phyloP scores from a whole-genome alignment of 2,888 invertebrate genomes.

The Cataglyphis albicans region DNA sequence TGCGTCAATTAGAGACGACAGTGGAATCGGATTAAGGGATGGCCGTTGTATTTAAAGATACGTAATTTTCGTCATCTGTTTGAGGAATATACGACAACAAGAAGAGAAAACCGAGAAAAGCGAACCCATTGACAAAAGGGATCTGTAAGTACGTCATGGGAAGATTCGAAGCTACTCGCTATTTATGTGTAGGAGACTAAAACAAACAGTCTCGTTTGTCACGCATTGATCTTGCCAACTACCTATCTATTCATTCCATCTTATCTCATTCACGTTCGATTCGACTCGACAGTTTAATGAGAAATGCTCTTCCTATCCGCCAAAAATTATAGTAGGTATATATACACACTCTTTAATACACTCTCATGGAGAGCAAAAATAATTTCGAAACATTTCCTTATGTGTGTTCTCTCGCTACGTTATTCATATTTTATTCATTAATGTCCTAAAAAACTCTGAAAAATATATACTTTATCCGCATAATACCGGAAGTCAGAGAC shows the following conservation, averaged over 20 bases:
- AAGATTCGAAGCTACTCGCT: slow-evolving; percentile 80
- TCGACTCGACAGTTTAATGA: slow-evolving; percentile 52
- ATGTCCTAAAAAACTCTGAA: not conserved
- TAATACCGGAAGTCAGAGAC: slow-evolving; percentile 10
- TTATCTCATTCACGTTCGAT: slow-evolving; percentile 65
- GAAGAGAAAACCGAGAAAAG: not conserved
- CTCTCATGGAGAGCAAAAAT: not conserved
- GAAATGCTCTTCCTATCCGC: not conserved
- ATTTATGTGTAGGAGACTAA: slow-evolving; percentile 79
- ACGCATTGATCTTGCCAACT: slow-evolving; percentile 78
- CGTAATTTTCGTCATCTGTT: slow-evolving; percentile 68
- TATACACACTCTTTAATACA: not conserved
- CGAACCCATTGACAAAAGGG: not conserved
- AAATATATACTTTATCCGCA: not conserved
- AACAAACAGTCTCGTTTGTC: slow-evolving; percentile 84
- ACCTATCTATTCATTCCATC: slow-evolving; percentile 62
- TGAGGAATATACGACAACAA: not conserved
- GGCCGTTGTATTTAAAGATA: slow-evolving; percentile 71
- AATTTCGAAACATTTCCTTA: not conserved
- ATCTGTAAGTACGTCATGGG: slow-evolving; percentile 51
- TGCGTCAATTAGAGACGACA: slow-evolving; percentile 79
- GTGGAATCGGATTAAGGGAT: slow-evolving; percentile 74
- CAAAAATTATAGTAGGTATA: not conserved
- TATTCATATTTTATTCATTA: slow-evolving; percentile 14
- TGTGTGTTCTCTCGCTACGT: not conserved